A percentile compares a stretch with the other conserved stretches of the same genome.
phyloP scores from a whole-genome alignment of 2,113 vertebrate genomes.

The Nyctibius bracteatus region DNA sequence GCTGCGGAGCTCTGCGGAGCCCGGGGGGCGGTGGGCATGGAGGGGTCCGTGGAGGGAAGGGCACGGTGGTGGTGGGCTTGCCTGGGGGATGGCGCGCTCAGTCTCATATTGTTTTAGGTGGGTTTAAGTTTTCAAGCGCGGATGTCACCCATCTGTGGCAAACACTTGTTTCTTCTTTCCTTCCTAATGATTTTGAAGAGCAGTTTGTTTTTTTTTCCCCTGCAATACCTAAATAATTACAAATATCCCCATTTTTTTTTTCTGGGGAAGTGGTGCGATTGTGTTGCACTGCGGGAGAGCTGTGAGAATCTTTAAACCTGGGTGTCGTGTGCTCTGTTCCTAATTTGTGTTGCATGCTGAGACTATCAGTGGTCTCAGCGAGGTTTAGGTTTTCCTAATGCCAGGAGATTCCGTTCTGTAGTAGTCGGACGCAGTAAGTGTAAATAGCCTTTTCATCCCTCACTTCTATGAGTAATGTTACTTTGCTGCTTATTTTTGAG shows the following conservation, averaged over 20 bases:
- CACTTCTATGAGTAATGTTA: accelerated
- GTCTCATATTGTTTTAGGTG: accelerated
- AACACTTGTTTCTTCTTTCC: not conserved
- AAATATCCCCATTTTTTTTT: accelerated
- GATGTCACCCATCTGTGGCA: accelerated
- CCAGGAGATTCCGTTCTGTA: not conserved
- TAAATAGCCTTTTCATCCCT: not conserved
- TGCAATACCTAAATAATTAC: not conserved
- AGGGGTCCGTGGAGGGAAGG: no score
- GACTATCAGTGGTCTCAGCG: not conserved
- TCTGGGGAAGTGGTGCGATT: accelerated
- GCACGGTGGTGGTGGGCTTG: accelerated
- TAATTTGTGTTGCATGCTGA: accelerated
- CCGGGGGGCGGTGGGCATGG: no score
- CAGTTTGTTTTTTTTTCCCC: no score
- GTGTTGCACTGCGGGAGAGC: not conserved
- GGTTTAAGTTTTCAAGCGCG: not conserved
- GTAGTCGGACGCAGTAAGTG: accelerated
- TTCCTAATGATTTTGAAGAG: no score
- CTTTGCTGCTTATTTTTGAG: not conserved
- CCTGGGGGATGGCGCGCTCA: accelerated
- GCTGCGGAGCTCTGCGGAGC: no score
- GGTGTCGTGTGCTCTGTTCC: accelerated
- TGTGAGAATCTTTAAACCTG: not conserved
- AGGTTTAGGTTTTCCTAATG: not conserved